Evolutionary conservation across 2,888 invertebrate genomes (phyloP), one percentile per base, ranked within the genome.

Genomic region (Troides aeacus): DNA sequence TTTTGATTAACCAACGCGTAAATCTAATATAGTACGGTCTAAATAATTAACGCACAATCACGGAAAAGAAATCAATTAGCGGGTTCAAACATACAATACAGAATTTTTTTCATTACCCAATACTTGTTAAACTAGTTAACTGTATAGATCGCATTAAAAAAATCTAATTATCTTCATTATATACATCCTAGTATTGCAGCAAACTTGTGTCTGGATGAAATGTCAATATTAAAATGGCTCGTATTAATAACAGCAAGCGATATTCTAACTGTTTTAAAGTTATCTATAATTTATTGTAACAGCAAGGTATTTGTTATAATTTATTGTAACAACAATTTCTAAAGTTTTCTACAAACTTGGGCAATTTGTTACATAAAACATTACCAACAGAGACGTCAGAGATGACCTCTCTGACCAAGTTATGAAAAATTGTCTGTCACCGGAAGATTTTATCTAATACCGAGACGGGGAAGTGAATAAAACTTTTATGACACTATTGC

Each of bases 21-120:
- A 81, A 84, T 85, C 80, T 83, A 81, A 84, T 85, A 79, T 83
- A 81, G 79, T 82, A 77, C 76, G 77, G 76, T 79, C 46, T 61
- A 57, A 10, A 66, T 66, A 70, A 63, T 63, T 70, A 70, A 42
- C 62, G 50, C 18, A 62, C 42, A 69, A 61, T 86, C 84, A 82
- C 82, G 83, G 85, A 86, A 87, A 80, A 77, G 70, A 75, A 79
- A 79, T 67, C 78, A 78, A 81, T 79, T 77, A 76, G 76, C 72
- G 72, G 72, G 62, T 23, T 6, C 4, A 61, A 61, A 61, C 64
- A 68, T 75, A 75, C 72, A 53, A 12, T n/a, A n/a, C 18, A 1
- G n/a, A n/a, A 6, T 53, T 46, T 46, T 46, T 46, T 8, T 46
- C 46, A 46, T 46, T 46, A 15, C 15, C 15, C 46, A 46, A 46